phyloP scores from a whole-genome alignment of 2,797 vertebrate genomes.

The Acipenser oxyrinchus region DNA sequence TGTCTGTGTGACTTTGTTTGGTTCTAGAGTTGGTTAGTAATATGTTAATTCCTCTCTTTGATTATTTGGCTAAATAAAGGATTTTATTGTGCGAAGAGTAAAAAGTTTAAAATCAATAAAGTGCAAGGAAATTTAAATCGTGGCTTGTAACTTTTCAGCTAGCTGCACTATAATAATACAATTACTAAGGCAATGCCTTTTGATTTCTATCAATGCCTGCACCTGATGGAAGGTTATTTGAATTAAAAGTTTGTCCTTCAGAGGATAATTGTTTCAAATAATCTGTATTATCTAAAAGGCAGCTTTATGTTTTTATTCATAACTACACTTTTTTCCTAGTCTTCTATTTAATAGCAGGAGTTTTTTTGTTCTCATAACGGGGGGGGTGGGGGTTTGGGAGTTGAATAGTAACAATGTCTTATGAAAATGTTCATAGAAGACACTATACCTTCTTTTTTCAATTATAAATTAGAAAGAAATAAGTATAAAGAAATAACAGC shows the following conservation, averaged over 20 bases:
- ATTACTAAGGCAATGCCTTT: constrained; percentile 12
- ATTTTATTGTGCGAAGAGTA: too few relatives aligned
- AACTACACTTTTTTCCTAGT: constrained; percentile 23
- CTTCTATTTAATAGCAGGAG: constrained; percentile 37
- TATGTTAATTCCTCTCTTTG: too few relatives aligned
- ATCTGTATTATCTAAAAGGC: constrained; percentile 43
- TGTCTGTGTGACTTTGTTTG: too few relatives aligned
- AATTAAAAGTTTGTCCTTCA: constrained; percentile 40
- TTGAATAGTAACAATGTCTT: constrained; percentile 38
- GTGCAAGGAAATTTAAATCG: background rate
- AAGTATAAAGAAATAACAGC: constrained; percentile 33
- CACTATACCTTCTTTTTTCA: constrained; percentile 30
- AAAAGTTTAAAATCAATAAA: too few relatives aligned
- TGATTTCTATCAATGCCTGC: constrained; percentile 16
- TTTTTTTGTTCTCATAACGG: constrained; percentile 46
- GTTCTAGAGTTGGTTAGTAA: too few relatives aligned
- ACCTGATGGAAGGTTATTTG: constrained; percentile 17
- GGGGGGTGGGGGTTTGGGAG: too few relatives aligned
- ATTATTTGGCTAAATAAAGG: too few relatives aligned
- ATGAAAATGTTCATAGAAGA: constrained; percentile 47
- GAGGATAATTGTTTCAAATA: constrained; percentile 50
- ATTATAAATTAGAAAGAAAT: constrained; percentile 1
- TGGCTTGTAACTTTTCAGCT: constrained; percentile 2
- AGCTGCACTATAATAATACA: constrained; percentile 2
- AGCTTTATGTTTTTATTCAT: constrained; percentile 31